phyloP scores from a whole-genome alignment of 2,797 vertebrate genomes.

The Todus mexicanus region DNA sequence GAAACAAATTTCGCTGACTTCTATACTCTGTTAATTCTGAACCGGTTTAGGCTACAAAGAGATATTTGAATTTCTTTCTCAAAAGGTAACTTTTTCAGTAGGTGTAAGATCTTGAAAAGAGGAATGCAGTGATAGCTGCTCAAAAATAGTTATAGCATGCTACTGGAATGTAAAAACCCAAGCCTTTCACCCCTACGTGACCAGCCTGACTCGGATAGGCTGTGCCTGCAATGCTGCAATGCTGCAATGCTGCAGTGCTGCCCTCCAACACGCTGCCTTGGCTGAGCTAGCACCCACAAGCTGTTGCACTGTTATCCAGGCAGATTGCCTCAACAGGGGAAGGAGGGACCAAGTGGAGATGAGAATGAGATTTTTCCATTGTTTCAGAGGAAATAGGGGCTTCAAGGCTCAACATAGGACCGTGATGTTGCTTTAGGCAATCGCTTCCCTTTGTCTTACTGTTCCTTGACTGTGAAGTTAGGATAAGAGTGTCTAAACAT shows the following conservation, averaged over 20 bases:
- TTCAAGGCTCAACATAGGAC: neutral
- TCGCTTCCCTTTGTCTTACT: neutral
- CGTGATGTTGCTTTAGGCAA: neutral
- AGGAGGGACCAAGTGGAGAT: neutral
- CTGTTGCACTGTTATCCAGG: neutral
- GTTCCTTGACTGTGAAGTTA: neutral
- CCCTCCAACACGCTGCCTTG: neutral
- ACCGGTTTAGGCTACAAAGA: neutral
- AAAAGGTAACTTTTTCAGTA: neutral
- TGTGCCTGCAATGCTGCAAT: neutral
- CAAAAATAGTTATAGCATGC: neutral
- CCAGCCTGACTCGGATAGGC: neutral
- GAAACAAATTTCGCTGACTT: neutral
- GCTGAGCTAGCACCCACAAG: accelerated
- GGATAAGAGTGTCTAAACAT: neutral
- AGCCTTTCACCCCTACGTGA: neutral
- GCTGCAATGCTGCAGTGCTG: too few species aligned
- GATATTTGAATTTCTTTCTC: neutral
- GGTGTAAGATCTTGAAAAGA: neutral
- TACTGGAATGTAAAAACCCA: neutral
- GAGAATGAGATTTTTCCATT: neutral
- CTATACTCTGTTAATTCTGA: neutral
- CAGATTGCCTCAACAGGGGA: neutral
- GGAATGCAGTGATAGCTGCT: neutral
- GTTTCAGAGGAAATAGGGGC: neutral